Conservation (phyloP, 2,888 invertebrate species). For the Prosapia bicincta region DNA sequence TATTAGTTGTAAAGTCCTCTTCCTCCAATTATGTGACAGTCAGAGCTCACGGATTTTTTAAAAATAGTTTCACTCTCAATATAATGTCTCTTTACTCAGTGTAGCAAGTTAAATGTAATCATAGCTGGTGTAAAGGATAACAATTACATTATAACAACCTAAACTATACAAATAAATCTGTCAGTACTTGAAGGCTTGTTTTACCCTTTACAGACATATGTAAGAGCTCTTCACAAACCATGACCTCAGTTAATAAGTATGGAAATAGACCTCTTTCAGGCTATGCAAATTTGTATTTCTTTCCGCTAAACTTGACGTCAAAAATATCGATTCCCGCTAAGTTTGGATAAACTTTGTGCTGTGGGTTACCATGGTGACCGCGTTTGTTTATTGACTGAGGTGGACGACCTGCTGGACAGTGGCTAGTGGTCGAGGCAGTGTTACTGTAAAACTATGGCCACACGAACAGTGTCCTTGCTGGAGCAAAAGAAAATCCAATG, state of each 20-base stretch:
- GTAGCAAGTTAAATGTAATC: too few relatives aligned
- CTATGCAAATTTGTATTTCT: background rate
- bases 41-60: too few relatives aligned
- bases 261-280: background rate
- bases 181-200: too few relatives aligned
- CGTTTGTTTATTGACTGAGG: conserved; percentile 17
- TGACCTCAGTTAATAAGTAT: background rate
- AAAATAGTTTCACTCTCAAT: too few relatives aligned
- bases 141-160: too few relatives aligned
- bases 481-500: conserved; percentile 91
- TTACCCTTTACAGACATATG: too few relatives aligned
- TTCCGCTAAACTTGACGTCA: background rate
- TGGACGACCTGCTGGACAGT: conserved; percentile 19
- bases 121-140: too few relatives aligned
- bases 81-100: too few relatives aligned
- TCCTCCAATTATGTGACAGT: too few relatives aligned
- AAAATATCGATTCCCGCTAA: background rate
- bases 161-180: too few relatives aligned
- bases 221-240: too few relatives aligned
- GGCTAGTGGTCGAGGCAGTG: background rate
- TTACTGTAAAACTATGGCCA: conserved; percentile 12
- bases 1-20: too few relatives aligned
- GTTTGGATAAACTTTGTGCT: background rate
- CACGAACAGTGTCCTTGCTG: conserved; percentile 56
- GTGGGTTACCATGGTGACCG: conserved; percentile 11